phyloP scores from a whole-genome alignment of 2,113 vertebrate genomes.

The Catharus minimus region DNA sequence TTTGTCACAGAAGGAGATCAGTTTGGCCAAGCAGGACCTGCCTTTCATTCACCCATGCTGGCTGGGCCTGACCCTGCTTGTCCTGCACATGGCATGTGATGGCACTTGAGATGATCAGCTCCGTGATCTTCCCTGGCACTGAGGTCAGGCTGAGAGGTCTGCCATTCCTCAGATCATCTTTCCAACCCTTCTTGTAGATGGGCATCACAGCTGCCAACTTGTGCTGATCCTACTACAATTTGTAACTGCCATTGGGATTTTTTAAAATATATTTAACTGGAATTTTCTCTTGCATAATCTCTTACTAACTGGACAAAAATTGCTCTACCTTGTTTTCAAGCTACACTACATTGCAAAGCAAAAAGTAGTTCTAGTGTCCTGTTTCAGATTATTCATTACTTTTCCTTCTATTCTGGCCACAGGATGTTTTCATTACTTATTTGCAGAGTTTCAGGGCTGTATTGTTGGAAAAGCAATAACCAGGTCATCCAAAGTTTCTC shows the following conservation, averaged over 20 bases:
- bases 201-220: background rate
- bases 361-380: background rate
- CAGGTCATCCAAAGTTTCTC: background rate
- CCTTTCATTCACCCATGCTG: background rate
- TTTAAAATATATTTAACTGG: background rate
- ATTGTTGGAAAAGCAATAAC: background rate
- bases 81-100: background rate
- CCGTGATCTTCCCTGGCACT: background rate
- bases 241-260: background rate
- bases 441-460: background rate
- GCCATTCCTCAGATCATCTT: background rate
- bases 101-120: background rate
- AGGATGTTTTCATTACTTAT: background rate
- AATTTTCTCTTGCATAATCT: background rate
- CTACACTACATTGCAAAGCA: background rate
- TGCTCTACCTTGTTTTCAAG: background rate
- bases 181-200: background rate
- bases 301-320: background rate
- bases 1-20: background rate
- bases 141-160: background rate
- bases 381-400: background rate
- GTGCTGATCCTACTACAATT: background rate
- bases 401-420: background rate
- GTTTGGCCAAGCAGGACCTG: background rate
- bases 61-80: background rate